These are phyloP conservation scores for Cyprinodon diabolis DNA, from an alignment of 2,797 vertebrate species.

Conservation along the genomic window DNA sequence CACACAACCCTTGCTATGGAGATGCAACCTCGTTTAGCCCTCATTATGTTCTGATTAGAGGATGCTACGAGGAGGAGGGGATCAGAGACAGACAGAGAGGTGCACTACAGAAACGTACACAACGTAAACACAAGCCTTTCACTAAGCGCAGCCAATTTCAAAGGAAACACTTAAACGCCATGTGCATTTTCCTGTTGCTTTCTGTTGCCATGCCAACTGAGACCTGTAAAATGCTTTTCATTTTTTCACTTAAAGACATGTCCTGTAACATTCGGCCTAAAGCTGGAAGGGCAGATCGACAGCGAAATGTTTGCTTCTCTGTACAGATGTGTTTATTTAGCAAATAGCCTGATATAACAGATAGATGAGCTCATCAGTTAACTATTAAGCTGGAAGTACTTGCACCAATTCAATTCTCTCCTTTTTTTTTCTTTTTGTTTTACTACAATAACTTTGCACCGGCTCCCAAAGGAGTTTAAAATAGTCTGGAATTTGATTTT, in stretches of 20 bases:
- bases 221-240: constrained; percentile 75
- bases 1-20: constrained; percentile 67
- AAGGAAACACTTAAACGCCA: constrained; percentile 44
- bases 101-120: constrained; percentile 45
- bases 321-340: not conserved
- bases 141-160: constrained; percentile 40
- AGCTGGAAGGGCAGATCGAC: not conserved
- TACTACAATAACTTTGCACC: not conserved
- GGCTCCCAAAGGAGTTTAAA: not conserved
- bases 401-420: not conserved
- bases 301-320: not conserved
- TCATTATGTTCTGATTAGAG: constrained; percentile 84
- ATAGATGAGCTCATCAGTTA: not conserved
- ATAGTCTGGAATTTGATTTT: not conserved
- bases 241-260: constrained; percentile 45
- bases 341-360: not conserved
- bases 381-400: not conserved
- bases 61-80: constrained; percentile 67
- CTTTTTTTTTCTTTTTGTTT: too few relatives aligned
- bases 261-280: not conserved
- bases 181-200: constrained; percentile 66
- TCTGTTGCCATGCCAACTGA: constrained; percentile 80
- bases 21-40: constrained; percentile 82
- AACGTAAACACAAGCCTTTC: constrained; percentile 29
- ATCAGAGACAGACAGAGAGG: constrained; percentile 63